These are phyloP conservation scores for Pocota personata DNA, from an alignment of 2,888 invertebrate genomes.

Conservation along the genomic window DNA sequence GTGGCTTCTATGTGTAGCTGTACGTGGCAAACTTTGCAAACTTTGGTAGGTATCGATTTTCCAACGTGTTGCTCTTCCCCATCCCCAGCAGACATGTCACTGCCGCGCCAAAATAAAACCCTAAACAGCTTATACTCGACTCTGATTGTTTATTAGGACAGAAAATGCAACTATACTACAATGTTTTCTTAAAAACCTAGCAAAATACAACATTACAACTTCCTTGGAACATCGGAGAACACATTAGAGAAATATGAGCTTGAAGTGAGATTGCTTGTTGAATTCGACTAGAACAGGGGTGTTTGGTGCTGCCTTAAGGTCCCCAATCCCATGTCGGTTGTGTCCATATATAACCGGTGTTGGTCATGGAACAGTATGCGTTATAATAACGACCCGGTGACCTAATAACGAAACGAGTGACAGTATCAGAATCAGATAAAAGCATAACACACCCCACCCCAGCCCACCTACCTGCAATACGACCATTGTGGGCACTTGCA, in stretches of 20 bases:
- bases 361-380: slow-evolving; percentile 94
- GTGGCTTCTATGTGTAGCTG: slow-evolving; percentile 5
- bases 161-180: slow-evolving; percentile 34
- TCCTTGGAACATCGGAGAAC: slow-evolving; percentile 58
- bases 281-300: not conserved
- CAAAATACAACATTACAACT: slow-evolving; percentile 25
- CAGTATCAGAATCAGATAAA: slow-evolving; percentile 10
- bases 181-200: slow-evolving; percentile 34
- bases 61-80: slow-evolving; percentile 67
- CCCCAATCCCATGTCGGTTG: slow-evolving; percentile 86
- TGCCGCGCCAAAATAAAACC: slow-evolving; percentile 50
- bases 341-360: slow-evolving; percentile 95
- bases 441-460: not conserved
- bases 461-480: slow-evolving; percentile 86
- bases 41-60: slow-evolving; percentile 54
- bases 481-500: slow-evolving; percentile 95
- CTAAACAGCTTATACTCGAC: not conserved
- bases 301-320: slow-evolving; percentile 75
- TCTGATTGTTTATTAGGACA: slow-evolving; percentile 38
- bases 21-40: slow-evolving; percentile 6
- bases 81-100: slow-evolving; percentile 18
- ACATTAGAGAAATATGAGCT: slow-evolving; percentile 56
- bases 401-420: slow-evolving; percentile 75
- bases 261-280: slow-evolving; percentile 22
- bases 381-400: slow-evolving; percentile 95